Base-by-base conservation (phyloP, 2,888 invertebrate genomes). In the Sturmia bella region DNA sequence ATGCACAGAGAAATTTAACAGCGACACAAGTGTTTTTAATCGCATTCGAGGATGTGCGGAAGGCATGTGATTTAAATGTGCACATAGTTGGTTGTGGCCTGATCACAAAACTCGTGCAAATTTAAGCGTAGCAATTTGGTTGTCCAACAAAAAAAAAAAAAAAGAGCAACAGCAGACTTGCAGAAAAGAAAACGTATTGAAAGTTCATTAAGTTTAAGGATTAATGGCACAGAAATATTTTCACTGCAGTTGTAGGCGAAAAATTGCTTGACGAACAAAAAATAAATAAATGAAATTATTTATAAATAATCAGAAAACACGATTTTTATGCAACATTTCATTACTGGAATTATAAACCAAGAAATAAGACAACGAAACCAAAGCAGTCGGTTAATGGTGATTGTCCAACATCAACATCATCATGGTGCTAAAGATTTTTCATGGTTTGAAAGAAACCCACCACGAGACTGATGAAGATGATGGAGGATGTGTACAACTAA, bases 311-410 rank as follows among this genome's bases (percentile, higher is more conserved):
- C 2, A 12, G 66, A 63, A 63, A 81, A 74, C 78, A 74, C 74
- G 77, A 81, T 52, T 64, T 66, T 81, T 81, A 81, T 81, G 73
- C 73, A 81, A 77, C 54, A 56, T 56, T 66, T 57, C 21, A 48
- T 73, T 73, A 48, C n/a, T 39, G 37, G 61, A 56, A 54, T 13
- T 57, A 52, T 12, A 52, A 39, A 15, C 7, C 1, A 3, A 39
- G 11, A 63, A 66, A 19, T 24, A 15, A 43, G 54, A 68, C 45
- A 19, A 48, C 12, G 54, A 73, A 59, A 57, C 37, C 32, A 61
- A 39, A 64, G 37, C 57, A 59, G 24, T 52, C 37, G 11, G 2
- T n/a, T n/a, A n/a, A n/a, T 39, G 56, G 32, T 7, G 32, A 63
- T 54, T 76, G 76, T 45, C 63, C 63, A 64, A 57, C 41, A 70